Conservation (phyloP, 2,113 vertebrate genomes). For the Pygoscelis adeliae region DNA sequence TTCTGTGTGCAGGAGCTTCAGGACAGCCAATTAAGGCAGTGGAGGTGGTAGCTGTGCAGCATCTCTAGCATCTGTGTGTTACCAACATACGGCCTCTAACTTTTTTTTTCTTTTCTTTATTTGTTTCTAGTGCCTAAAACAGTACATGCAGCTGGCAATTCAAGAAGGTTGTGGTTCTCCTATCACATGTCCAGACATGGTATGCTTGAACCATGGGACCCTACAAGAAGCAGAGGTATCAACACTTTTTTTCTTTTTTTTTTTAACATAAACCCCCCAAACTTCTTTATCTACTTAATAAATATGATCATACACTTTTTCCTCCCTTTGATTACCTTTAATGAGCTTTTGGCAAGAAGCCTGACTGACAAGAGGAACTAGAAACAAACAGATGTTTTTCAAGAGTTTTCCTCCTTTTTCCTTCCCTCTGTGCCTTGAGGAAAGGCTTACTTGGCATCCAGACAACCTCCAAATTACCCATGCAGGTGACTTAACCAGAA, state of each 20-base stretch:
- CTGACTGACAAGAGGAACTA: conserved; percentile 13
- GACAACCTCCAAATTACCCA: not conserved
- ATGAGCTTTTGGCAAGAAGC: conserved; percentile 42
- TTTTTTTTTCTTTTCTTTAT: not conserved
- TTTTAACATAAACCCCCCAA: not conserved
- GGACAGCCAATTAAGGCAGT: conserved; percentile 58
- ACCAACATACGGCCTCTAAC: conserved; percentile 5
- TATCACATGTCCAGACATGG: conserved; percentile 91
- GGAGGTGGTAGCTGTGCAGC: not conserved
- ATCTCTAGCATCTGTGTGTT: not conserved
- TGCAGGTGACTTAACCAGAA: conserved; percentile 28
- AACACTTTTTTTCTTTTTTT: not conserved
- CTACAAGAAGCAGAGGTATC: conserved; percentile 92
- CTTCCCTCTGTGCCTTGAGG: conserved; percentile 4
- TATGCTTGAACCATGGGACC: conserved; percentile 82
- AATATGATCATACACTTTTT: not conserved
- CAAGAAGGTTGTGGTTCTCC: conserved; percentile 89
- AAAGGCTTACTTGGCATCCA: conserved; percentile 38
- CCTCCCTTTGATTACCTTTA: conserved; percentile 36
- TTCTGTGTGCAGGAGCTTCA: conserved; percentile 22
- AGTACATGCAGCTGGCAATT: conserved; percentile 88
- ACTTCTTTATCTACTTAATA: conserved; percentile 1
- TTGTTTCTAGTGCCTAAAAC: conserved; percentile 86
- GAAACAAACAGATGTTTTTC: conserved; percentile 52
- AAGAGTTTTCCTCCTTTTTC: conserved; percentile 8